A percentile compares a stretch with the other conserved stretches of the same genome.
Evolutionary conservation across 2,797 vertebrate genomes (phyloP).

Genomic region (Ptychadena robeensis): DNA sequence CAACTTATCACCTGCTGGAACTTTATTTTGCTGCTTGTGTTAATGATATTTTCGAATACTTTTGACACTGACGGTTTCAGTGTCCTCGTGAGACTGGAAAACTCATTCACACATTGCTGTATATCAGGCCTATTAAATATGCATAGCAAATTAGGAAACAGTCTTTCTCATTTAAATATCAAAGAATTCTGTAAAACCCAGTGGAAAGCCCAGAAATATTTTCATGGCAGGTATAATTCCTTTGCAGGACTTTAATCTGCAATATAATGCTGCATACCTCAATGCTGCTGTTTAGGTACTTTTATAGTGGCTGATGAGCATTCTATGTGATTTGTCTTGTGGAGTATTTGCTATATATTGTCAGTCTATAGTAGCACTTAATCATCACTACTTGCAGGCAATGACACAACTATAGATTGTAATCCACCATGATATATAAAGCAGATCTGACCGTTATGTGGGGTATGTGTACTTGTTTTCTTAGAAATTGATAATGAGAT

Average conservation of each 20-base stretch:
- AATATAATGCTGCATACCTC: not conserved
- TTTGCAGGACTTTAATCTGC: not conserved
- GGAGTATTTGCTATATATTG: not conserved
- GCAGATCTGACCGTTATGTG: too few species aligned
- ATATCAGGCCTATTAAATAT: constrained; percentile 28
- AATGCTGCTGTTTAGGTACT: not conserved
- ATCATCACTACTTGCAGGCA: constrained; percentile 30
- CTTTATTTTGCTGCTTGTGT: not conserved
- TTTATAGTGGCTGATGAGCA: not conserved
- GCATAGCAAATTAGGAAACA: constrained; percentile 44
- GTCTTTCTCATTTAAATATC: constrained; percentile 46
- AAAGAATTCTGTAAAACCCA: constrained; percentile 34
- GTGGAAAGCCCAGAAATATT: constrained; percentile 23
- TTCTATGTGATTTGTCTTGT: constrained; percentile 8
- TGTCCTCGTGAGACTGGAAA: constrained; percentile 8
- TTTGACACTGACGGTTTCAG: constrained; percentile 6
- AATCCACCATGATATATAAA: constrained; percentile 40
- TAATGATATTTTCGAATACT: not conserved
- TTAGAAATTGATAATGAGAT: too few species aligned
- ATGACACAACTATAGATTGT: constrained; percentile 41
- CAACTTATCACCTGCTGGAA: not conserved
- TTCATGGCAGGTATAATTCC: constrained; percentile 6
- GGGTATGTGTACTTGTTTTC: too few species aligned
- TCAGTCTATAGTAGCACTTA: not conserved
- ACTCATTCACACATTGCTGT: constrained; percentile 28